Evolutionary conservation across 2,113 vertebrate genomes (phyloP).

Genomic region (Leptobrachium leishanense): DNA sequence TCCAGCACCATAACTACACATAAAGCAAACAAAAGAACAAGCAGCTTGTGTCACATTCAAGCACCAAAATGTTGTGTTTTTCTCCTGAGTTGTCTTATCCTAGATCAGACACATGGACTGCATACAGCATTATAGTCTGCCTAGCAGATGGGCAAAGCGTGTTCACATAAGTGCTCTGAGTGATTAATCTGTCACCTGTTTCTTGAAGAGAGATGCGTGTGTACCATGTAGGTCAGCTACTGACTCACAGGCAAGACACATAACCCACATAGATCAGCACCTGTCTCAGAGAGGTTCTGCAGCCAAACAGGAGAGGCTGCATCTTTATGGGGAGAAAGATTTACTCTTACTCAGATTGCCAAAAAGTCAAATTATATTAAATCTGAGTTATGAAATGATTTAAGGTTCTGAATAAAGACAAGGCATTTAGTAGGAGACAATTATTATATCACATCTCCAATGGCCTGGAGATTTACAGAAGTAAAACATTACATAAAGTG

Average conservation of each 20-base stretch:
- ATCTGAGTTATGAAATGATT: no score
- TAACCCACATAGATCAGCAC: constrained; percentile 7
- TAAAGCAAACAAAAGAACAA: not conserved
- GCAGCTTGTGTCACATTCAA: constrained; percentile 2
- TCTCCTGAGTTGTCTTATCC: constrained; percentile 40
- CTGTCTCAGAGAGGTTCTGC: not conserved
- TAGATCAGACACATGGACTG: constrained; percentile 47
- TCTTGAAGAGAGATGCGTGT: constrained; percentile 19
- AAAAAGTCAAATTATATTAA: no score
- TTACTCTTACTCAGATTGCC: not conserved
- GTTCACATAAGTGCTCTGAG: constrained; percentile 42
- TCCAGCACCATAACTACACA: no score
- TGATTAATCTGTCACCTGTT: constrained; percentile 48
- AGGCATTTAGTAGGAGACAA: no score
- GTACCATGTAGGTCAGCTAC: constrained; percentile 39
- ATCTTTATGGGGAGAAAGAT: no score
- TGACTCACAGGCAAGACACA: not conserved
- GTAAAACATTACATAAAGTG: no score
- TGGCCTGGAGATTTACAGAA: no score
- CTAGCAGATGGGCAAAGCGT: constrained; percentile 34
- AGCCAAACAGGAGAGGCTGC: no score
- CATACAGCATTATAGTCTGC: constrained; percentile 36
- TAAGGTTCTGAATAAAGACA: no score
- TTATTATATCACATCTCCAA: no score
- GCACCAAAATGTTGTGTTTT: constrained; percentile 5